Evolutionary conservation across 1,140 invertebrate species (phyloP), one percentile per base, ranked within the genome.

Genomic region (Cydia splendana): DNA sequence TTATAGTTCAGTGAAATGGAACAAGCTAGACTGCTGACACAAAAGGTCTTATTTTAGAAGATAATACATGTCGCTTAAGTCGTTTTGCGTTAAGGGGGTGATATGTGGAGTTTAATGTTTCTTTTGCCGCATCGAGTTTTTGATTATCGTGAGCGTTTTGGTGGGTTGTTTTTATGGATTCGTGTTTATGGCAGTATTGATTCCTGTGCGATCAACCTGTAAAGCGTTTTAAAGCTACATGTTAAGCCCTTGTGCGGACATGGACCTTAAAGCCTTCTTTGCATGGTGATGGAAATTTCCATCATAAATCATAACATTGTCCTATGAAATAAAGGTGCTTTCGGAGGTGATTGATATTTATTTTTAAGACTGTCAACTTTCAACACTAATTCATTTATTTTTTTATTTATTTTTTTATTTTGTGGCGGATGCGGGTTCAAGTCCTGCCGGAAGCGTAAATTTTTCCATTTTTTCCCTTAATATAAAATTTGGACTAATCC

Each of bases 1-100:
- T 71, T 71, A 45, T 71, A 71, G 67, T 71, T 71, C 67, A 38
- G n/a, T 71, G 67, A 71, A 71, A 38, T 38, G 67, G 34, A 71
- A 18, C 65, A 24, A 12, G 57, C 18, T 62, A 62, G 57, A 24
- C n/a, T 62, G n/a, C 53, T 24, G 12, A 24, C 2, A 62, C 18
- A 62, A 53, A 53, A 62, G 2, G 57, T 24, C 57, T 20, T 24
- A 18, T 62, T 12, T 12, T 24, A 7, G 9, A 10, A 7, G 0
- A 12, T 24, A 12, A 2, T 62, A 24, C 5, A 4, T 4, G 57
- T 62, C 57, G 57, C 57, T 62, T 62, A 62, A 7, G 57, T n/a
- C 51, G 6, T 62, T 24, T 24, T 24, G 20, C 2, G n/a, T 62
- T 62, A 9, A 7, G 5, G 24, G 13, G 15, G 65, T 69, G 2